A percentile compares a stretch with the other conserved stretches of the same genome.
These are phyloP conservation scores for Euplexia lucipara DNA, from an alignment of 2,888 invertebrate species.

Conservation along the genomic window DNA sequence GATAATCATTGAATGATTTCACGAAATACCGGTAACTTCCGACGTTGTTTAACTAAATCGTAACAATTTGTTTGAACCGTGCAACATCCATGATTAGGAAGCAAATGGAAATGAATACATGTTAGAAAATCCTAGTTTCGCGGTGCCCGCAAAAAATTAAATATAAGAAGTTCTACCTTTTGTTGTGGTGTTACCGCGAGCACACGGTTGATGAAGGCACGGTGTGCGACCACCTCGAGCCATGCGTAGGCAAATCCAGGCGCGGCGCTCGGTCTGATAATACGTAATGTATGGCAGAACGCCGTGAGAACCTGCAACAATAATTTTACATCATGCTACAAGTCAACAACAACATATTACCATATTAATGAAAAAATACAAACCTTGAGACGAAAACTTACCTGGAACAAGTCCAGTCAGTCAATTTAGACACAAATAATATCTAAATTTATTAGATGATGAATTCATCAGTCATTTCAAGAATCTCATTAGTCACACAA, in stretches of 20 bases:
- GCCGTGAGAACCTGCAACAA: slow-evolving; percentile 95
- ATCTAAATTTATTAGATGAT: slow-evolving; percentile 8
- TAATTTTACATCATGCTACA: neutral
- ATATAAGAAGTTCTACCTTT: slow-evolving; percentile 89
- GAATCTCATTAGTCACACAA: no score
- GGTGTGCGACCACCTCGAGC: slow-evolving; percentile 99
- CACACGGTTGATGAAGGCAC: slow-evolving; percentile 98
- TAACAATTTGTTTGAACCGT: no score
- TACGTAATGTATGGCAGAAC: slow-evolving; percentile 98
- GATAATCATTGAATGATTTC: no score
- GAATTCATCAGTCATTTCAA: no score
- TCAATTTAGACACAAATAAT: slow-evolving; percentile 18
- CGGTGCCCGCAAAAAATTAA: neutral
- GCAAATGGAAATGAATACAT: slow-evolving; percentile 8
- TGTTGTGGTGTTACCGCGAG: slow-evolving; percentile 97
- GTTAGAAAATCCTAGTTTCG: slow-evolving; percentile 1
- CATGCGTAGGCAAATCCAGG: slow-evolving; percentile 99
- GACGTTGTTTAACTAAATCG: no score
- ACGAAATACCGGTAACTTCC: no score
- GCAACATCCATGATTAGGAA: neutral
- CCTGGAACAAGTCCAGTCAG: slow-evolving; percentile 29
- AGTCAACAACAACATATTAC: slow-evolving; percentile 17
- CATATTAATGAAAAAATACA: slow-evolving; percentile 4
- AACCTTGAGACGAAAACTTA: slow-evolving; percentile 21
- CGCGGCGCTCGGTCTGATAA: slow-evolving; percentile 97